Conservation (phyloP, 2,888 invertebrate genomes). For the Lomographa bimaculata region DNA sequence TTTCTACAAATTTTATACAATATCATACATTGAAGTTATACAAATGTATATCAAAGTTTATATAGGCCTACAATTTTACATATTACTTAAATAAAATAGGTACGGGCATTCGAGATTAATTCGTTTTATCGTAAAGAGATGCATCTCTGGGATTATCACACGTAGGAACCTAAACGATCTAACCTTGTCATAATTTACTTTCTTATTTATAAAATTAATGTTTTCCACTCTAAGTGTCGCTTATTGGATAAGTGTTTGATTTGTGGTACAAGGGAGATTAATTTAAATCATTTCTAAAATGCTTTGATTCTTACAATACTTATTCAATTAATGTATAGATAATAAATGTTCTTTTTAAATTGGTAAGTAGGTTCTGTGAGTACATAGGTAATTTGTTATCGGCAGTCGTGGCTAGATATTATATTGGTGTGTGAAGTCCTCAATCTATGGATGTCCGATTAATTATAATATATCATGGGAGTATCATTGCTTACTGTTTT, state of each 20-base stretch:
- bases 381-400: constrained; percentile 74
- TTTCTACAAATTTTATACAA: constrained; percentile 53
- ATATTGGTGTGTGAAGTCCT: constrained; percentile 64
- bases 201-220: constrained; percentile 38
- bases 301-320: constrained; percentile 64
- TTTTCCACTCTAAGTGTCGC: constrained; percentile 65
- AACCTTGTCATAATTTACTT: constrained; percentile 44
- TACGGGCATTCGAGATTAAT: constrained; percentile 42
- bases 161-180: constrained; percentile 36
- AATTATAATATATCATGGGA: constrained; percentile 63
- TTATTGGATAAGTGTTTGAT: constrained; percentile 59
- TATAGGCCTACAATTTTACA: constrained; percentile 44
- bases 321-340: constrained; percentile 50
- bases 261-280: constrained; percentile 74
- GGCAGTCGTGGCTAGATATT: constrained; percentile 69
- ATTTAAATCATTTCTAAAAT: constrained; percentile 69
- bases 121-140: constrained; percentile 23
- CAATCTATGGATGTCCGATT: constrained; percentile 66
- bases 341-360: constrained; percentile 55
- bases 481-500: constrained; percentile 75
- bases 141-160: constrained; percentile 50
- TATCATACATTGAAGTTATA: constrained; percentile 37
- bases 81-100: constrained; percentile 25
- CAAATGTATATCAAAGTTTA: constrained; percentile 21
- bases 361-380: constrained; percentile 65